Evolutionary conservation across 2,888 invertebrate genomes (phyloP), one percentile per base, ranked within the genome.

Genomic region (Noctua comes): DNA sequence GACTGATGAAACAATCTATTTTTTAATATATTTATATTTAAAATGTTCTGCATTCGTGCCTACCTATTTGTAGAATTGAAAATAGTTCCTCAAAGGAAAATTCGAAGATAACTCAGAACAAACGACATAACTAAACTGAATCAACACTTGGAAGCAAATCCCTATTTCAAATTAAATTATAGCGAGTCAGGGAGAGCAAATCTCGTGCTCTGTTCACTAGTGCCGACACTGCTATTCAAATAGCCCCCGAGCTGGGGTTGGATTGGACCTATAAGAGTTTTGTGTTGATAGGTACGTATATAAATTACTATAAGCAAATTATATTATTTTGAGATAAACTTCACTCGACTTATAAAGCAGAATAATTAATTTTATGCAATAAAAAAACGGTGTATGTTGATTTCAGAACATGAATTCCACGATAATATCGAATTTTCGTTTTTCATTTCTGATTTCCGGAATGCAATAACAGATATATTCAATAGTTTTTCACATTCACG

Each of bases 141-240:
- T 88, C 79, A 86, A 82, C 76, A 82, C 77, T 88, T 84, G 77
- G 79, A 79, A 83, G 85, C 76, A 85, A 86, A 88, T 88, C 77
- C 83, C 73, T 80, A 86, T 85, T 77, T 70, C 79, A 88, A 88
- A 88, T 88, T 85, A 85, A 85, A 84, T 89, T 88, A 88, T 80
- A 87, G 74, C 80, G 76, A 82, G 71, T 81, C 81, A 85, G 81
- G 69, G 75, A 82, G 76, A 77, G 79, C 76, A 79, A 86, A 83
- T 74, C 75, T 85, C 76, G 76, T 73, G 76, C 76, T 77, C 76
- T 79, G 84, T 80, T 84, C 80, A 87, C 73, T 86, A 82, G 83
- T 76, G 77, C 76, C 79, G 72, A 83, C 80, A 84, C 75, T 85
- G 84, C 84, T 86, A 86, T 86, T 84, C 77, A 87, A 88, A 88